A percentile compares a stretch with the other conserved stretches of the same genome.
These are phyloP conservation scores for Zelleria hepariella DNA, from an alignment of 2,888 invertebrate genomes.

Conservation along the genomic window DNA sequence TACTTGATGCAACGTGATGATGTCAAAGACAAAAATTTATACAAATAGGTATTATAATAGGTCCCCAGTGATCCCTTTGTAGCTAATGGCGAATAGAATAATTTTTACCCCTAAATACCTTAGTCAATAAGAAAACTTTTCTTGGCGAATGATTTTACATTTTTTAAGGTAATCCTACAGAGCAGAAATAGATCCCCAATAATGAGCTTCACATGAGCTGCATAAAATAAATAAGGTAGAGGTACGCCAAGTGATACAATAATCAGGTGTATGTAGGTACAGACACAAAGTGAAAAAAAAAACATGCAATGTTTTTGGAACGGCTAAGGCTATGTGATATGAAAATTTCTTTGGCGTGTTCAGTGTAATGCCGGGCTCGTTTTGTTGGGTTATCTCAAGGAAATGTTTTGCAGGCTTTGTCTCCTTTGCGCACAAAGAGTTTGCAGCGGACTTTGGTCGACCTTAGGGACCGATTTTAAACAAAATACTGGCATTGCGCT, in stretches of 20 bases:
- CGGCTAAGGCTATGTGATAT: not conserved
- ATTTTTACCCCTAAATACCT: too few species aligned
- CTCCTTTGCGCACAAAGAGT: slow-evolving; percentile 41
- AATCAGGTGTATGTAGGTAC: not conserved
- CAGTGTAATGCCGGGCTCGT: not conserved
- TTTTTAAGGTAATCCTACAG: too few species aligned
- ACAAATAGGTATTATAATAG: too few species aligned
- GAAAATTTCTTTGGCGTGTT: not conserved
- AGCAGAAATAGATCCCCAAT: too few species aligned
- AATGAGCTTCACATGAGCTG: too few species aligned
- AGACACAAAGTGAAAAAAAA: not conserved
- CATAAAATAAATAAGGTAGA: too few species aligned
- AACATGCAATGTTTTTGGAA: not conserved
- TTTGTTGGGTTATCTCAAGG: slow-evolving; percentile 29
- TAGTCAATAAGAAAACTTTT: too few species aligned
- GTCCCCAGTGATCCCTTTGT: too few species aligned
- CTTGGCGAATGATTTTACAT: too few species aligned
- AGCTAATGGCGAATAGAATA: too few species aligned
- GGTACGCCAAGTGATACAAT: too few species aligned
- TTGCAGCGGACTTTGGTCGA: slow-evolving; percentile 30
- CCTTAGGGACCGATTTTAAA: slow-evolving; percentile 46
- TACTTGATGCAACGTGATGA: not conserved
- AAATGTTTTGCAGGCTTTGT: slow-evolving; percentile 34
- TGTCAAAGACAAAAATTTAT: too few species aligned
- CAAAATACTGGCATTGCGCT: slow-evolving; percentile 27